phyloP scores from a whole-genome alignment of 2,113 vertebrate genomes.

The Scortum barcoo region DNA sequence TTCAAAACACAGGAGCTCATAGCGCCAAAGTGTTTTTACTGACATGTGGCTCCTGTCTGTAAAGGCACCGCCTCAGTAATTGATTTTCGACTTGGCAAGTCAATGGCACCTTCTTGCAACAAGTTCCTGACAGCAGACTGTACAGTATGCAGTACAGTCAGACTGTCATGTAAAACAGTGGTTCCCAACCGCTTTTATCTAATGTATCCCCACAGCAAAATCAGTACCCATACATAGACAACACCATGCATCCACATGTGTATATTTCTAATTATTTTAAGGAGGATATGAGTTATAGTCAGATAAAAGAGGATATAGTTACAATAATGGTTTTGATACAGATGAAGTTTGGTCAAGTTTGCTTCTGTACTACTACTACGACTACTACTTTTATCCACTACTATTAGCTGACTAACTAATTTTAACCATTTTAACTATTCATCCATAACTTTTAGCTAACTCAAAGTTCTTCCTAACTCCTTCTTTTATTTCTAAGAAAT shows the following conservation, averaged over 20 bases:
- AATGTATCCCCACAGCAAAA: neutral
- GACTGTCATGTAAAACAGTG: neutral
- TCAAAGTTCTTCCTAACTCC: no score
- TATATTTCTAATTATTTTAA: neutral
- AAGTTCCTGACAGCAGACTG: constrained; percentile 10
- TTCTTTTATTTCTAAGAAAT: no score
- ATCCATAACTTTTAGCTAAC: neutral
- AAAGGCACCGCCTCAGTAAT: constrained; percentile 18
- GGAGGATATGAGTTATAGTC: neutral
- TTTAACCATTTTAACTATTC: no score
- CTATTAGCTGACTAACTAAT: neutral
- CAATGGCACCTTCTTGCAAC: neutral
- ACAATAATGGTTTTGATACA: neutral
- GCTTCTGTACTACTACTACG: neutral
- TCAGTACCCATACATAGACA: neutral
- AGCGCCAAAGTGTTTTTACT: constrained; percentile 5
- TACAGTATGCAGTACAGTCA: no score
- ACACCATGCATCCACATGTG: neutral
- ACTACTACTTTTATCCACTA: no score
- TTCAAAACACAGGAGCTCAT: constrained; percentile 55
- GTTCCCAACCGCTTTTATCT: neutral
- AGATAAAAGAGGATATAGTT: neutral
- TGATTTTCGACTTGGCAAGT: constrained; percentile 36
- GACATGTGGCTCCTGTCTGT: constrained; percentile 46
- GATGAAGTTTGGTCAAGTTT: neutral